Conservation (phyloP, 2,797 vertebrate species). For the Chloroceryle amazona region DNA sequence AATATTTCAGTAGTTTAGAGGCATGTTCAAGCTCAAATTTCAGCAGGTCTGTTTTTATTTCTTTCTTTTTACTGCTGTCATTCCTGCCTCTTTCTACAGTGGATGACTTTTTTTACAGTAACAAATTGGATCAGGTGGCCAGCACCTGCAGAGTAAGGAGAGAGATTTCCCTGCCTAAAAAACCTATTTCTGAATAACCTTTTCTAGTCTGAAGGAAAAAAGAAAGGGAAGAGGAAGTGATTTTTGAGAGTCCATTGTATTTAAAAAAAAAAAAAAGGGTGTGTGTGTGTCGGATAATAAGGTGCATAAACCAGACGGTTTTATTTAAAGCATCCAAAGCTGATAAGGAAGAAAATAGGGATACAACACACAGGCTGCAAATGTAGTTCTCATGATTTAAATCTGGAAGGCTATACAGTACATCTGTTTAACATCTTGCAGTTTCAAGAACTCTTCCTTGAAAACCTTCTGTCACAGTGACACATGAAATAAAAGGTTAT, state of each 20-base stretch:
- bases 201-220: neutral
- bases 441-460: slow-evolving; percentile 79
- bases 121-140: slow-evolving; percentile 56
- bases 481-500: slow-evolving; percentile 80
- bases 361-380: slow-evolving; percentile 70
- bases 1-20: slow-evolving; percentile 19
- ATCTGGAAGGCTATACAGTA: slow-evolving; percentile 72
- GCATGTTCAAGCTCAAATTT: slow-evolving; percentile 20
- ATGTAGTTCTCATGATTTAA: slow-evolving; percentile 76
- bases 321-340: slow-evolving; percentile 57
- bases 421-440: slow-evolving; percentile 84
- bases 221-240: neutral
- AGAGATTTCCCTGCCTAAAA: slow-evolving; percentile 14
- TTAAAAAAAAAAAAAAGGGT: too few species aligned
- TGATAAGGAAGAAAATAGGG: slow-evolving; percentile 69
- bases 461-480: slow-evolving; percentile 78
- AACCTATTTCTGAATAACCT: slow-evolving; percentile 9
- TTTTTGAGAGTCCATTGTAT: slow-evolving; percentile 41
- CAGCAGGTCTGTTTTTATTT: slow-evolving; percentile 42
- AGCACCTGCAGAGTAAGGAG: slow-evolving; percentile 67
- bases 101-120: slow-evolving; percentile 51
- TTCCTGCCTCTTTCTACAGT: slow-evolving; percentile 58
- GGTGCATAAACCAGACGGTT: neutral
- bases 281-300: too few species aligned
- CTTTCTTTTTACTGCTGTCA: slow-evolving; percentile 38